phyloP scores from a whole-genome alignment of 2,797 vertebrate genomes.

The Lagorchestes hirsutus region DNA sequence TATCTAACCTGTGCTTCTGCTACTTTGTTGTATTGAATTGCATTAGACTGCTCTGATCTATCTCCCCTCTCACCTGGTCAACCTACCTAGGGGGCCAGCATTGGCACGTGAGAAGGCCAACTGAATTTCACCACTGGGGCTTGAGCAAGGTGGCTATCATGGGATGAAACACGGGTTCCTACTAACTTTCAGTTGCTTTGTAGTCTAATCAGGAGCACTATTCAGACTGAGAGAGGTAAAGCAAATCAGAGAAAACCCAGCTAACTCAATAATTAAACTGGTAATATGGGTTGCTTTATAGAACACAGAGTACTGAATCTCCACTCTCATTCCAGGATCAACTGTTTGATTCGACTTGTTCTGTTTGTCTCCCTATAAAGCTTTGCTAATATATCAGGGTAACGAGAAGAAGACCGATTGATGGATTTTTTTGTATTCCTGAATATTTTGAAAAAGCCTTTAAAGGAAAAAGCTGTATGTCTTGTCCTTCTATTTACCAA shows the following conservation, averaged over 20 bases:
- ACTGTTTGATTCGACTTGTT: constrained; percentile 15
- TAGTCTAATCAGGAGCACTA: background rate
- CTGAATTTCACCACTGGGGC: background rate
- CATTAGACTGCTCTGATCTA: background rate
- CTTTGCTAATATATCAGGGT: constrained; percentile 52
- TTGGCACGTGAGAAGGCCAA: background rate
- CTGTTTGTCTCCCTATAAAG: constrained; percentile 20
- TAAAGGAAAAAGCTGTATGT: constrained; percentile 56
- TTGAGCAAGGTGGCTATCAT: background rate
- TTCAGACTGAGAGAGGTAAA: background rate
- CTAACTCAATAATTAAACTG: constrained; percentile 35
- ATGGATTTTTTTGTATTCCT: constrained; percentile 50
- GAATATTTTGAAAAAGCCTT: constrained; percentile 66
- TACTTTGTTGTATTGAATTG: background rate
- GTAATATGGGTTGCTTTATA: constrained; percentile 1
- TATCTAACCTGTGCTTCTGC: background rate
- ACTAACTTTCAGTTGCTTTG: background rate
- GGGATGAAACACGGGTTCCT: background rate
- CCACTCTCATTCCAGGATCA: constrained; percentile 52
- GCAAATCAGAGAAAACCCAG: background rate
- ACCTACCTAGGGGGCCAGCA: background rate
- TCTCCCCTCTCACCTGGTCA: background rate
- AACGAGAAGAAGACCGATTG: constrained; percentile 27
- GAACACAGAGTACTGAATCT: constrained; percentile 51
- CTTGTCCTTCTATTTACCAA: constrained; percentile 57